These are phyloP conservation scores for Panthera tigris DNA, from an alignment of 2,113 vertebrate species.

Conservation along the genomic window DNA sequence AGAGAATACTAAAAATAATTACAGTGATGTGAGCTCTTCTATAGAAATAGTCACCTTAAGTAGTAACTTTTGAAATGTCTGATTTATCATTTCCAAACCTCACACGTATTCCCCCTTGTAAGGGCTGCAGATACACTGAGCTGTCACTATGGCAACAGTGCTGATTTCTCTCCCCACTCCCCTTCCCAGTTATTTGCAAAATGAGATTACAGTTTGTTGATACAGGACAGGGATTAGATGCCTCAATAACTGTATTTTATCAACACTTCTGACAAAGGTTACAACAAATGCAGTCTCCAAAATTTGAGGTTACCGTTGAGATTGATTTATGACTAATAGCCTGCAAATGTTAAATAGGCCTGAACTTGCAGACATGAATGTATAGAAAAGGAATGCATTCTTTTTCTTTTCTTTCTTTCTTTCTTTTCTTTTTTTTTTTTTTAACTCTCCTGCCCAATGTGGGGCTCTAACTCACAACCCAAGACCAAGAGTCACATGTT, in stretches of 20 bases:
- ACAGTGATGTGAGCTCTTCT: neutral
- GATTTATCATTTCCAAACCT: neutral
- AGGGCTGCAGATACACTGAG: constrained; percentile 62
- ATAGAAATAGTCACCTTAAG: neutral
- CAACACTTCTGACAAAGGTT: constrained; percentile 74
- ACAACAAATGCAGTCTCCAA: constrained; percentile 22
- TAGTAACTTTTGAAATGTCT: neutral
- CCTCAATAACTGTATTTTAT: constrained; percentile 65
- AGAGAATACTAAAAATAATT: neutral
- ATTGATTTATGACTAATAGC: constrained; percentile 68
- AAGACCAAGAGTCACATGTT: neutral
- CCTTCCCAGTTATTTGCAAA: constrained; percentile 44
- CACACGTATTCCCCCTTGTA: neutral
- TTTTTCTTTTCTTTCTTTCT: neutral
- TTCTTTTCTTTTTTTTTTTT: neutral
- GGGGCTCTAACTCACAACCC: neutral
- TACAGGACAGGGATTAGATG: constrained; percentile 69
- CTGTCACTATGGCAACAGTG: constrained; percentile 76
- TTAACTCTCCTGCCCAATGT: neutral
- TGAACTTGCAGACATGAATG: constrained; percentile 42
- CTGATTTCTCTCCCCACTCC: constrained; percentile 29
- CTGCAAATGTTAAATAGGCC: constrained; percentile 67
- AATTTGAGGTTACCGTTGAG: constrained; percentile 46
- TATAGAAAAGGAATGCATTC: neutral
- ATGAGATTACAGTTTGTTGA: constrained; percentile 67